These are phyloP conservation scores for Ceyx erithaca DNA, from an alignment of 2,797 vertebrate genomes.

Conservation along the genomic window DNA sequence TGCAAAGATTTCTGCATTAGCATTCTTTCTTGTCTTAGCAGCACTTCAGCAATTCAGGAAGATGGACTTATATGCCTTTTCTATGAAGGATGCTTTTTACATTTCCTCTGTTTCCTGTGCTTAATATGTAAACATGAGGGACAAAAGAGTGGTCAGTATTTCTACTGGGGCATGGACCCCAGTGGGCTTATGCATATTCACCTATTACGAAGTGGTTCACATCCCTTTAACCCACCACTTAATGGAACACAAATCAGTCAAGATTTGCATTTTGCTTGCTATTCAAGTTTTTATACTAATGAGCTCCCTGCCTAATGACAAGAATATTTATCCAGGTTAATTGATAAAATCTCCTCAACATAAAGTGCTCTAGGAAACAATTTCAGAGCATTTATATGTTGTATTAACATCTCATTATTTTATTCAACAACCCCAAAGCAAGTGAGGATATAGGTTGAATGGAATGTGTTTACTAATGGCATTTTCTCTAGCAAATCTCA, in stretches of 20 bases:
- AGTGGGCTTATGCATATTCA: neutral
- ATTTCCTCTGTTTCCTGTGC: neutral
- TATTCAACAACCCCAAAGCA: neutral
- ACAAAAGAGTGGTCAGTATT: neutral
- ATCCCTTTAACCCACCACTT: neutral
- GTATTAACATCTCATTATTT: slow-evolving; percentile 56
- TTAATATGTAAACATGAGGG: neutral
- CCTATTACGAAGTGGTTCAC: slow-evolving; percentile 1
- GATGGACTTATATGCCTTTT: neutral
- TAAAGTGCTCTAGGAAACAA: slow-evolving; percentile 37
- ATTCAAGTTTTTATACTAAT: slow-evolving; percentile 19
- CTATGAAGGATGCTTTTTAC: neutral
- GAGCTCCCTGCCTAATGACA: neutral
- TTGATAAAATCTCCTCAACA: slow-evolving; percentile 39
- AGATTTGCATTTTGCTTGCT: slow-evolving; percentile 61
- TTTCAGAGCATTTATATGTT: slow-evolving; percentile 27
- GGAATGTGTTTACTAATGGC: neutral
- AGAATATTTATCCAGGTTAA: slow-evolving; percentile 61
- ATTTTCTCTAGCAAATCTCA: neutral
- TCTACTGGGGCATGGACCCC: neutral
- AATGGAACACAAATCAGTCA: neutral
- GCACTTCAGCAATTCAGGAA: neutral
- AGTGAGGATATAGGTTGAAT: neutral
- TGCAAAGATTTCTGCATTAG: neutral
- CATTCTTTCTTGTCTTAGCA: neutral